These are phyloP conservation scores for Zaprionus vittiger DNA, from an alignment of 1,140 invertebrate species.

Conservation along the genomic window DNA sequence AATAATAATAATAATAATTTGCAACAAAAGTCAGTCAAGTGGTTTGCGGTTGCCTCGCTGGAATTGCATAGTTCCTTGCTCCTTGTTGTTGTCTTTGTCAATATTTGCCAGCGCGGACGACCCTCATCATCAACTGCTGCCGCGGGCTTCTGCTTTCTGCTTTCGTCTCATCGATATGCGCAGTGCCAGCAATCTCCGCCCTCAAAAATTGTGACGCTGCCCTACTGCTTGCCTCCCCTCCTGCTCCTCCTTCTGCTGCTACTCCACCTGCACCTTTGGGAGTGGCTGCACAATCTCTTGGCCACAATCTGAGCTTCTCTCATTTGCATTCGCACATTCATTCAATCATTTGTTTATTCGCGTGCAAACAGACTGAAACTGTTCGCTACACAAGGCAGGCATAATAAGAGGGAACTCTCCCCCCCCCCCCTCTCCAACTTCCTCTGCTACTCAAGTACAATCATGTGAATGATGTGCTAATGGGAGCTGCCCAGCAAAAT, in stretches of 20 bases:
- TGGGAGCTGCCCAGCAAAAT: constrained; percentile 21
- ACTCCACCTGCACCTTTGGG: background rate
- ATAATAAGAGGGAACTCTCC: constrained; percentile 2
- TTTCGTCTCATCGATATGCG: constrained; percentile 67
- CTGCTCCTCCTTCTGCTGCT: background rate
- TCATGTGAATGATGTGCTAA: constrained; percentile 37
- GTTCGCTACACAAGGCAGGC: constrained; percentile 21
- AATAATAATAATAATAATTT: constrained; percentile 68
- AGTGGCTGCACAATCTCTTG: constrained; percentile 41
- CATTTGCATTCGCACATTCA: constrained; percentile 67
- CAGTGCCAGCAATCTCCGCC: constrained; percentile 52
- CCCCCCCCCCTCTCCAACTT: background rate
- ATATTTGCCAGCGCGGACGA: constrained; percentile 58
- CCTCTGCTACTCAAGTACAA: background rate
- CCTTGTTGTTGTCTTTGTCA: constrained; percentile 63
- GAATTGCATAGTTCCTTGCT: constrained; percentile 21
- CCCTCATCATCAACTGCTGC: constrained; percentile 14
- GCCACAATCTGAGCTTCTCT: constrained; percentile 43
- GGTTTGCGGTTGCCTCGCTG: constrained; percentile 37
- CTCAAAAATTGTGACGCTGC: constrained; percentile 24
- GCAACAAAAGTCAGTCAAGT: constrained; percentile 81
- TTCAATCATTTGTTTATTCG: constrained; percentile 64
- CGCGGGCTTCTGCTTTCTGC: background rate
- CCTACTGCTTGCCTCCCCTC: background rate
- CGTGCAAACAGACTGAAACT: constrained; percentile 41